phyloP scores from a whole-genome alignment of 2,888 invertebrate genomes.

The Invenusta paracnida region DNA sequence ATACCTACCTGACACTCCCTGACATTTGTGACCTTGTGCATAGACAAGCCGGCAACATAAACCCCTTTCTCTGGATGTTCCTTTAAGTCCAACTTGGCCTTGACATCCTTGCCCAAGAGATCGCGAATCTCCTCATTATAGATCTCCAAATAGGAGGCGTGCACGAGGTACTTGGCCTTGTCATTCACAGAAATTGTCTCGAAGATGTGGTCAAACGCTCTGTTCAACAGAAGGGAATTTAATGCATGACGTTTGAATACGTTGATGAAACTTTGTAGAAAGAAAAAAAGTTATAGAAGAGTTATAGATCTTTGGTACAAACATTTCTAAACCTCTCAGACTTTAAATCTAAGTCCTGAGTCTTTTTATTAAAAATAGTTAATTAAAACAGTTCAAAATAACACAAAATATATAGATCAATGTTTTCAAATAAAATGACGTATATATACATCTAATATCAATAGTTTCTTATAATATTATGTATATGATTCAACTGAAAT shows the following conservation, averaged over 20 bases:
- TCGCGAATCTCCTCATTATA: constrained; percentile 77
- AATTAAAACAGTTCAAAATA: no score
- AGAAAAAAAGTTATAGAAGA: no score
- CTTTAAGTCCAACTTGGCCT: constrained; percentile 67
- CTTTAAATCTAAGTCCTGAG: no score
- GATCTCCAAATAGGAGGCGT: constrained; percentile 76
- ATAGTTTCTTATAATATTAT: no score
- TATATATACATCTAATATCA: no score
- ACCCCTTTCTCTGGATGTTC: constrained; percentile 69
- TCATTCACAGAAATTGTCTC: constrained; percentile 66
- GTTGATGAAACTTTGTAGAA: no score
- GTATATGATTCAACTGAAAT: no score
- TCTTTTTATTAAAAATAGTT: no score
- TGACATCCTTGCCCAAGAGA: constrained; percentile 66
- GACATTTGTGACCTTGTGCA: constrained; percentile 66
- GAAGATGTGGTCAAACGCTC: constrained; percentile 81
- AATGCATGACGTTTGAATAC: not conserved
- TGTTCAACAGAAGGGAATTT: constrained; percentile 47
- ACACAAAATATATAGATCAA: no score
- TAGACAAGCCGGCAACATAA: constrained; percentile 69
- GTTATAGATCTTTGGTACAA: no score
- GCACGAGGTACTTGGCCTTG: constrained; percentile 69
- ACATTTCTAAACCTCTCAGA: no score
- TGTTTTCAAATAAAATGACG: no score
- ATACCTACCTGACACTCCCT: constrained; percentile 42